phyloP scores from a whole-genome alignment of 1,140 invertebrate genomes.

The Drosophila elegans region DNA sequence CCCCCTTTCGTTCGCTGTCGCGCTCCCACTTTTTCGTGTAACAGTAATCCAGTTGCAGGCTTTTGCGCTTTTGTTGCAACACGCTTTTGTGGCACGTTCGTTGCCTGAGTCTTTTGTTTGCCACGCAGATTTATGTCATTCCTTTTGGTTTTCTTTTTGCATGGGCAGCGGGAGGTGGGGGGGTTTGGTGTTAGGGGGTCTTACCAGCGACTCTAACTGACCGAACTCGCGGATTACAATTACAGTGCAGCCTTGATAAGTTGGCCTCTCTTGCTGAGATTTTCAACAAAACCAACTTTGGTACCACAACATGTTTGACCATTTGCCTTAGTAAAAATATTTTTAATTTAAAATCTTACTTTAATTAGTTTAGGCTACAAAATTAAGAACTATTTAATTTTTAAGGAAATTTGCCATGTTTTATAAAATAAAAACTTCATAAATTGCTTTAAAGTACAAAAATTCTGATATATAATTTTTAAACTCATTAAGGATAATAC shows the following conservation, averaged over 20 bases:
- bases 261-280: not conserved
- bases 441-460: too few relatives aligned
- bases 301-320: too few relatives aligned
- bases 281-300: too few relatives aligned
- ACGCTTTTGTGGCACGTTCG: slow-evolving; percentile 66
- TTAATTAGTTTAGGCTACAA: too few relatives aligned
- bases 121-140: slow-evolving; percentile 81
- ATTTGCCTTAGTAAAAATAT: too few relatives aligned
- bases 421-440: too few relatives aligned
- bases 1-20: not conserved
- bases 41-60: slow-evolving; percentile 78
- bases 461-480: too few relatives aligned
- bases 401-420: too few relatives aligned
- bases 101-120: slow-evolving; percentile 81
- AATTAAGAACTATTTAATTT: too few relatives aligned
- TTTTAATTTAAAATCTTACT: too few relatives aligned
- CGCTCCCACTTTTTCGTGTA: slow-evolving; percentile 37
- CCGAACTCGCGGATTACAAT: slow-evolving; percentile 17
- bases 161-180: not conserved
- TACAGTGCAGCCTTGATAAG: slow-evolving; percentile 4
- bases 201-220: slow-evolving; percentile 11
- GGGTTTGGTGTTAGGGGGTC: not conserved
- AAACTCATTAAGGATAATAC: too few relatives aligned
- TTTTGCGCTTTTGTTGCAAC: slow-evolving; percentile 52
- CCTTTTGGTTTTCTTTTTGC: slow-evolving; percentile 23